These are phyloP conservation scores for Drosophila serrata DNA, from an alignment of 1,140 invertebrate genomes.

Conservation along the genomic window DNA sequence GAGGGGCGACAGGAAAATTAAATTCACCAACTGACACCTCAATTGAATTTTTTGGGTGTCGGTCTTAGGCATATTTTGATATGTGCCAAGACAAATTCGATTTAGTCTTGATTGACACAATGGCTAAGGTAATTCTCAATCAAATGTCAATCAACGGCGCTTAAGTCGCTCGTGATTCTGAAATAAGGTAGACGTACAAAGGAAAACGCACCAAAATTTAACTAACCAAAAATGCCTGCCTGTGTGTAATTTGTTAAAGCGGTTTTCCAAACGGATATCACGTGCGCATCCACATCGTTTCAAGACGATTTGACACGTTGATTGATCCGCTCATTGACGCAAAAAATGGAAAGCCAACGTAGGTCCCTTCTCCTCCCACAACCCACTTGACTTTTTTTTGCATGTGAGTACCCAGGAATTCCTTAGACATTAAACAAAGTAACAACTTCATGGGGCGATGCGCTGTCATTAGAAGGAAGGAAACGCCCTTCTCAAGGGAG, in stretches of 20 bases:
- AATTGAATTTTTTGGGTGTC: slow-evolving; percentile 63
- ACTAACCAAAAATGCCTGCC: slow-evolving; percentile 71
- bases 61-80: slow-evolving; percentile 67
- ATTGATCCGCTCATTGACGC: slow-evolving; percentile 79
- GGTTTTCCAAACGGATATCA: slow-evolving; percentile 72
- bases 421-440: slow-evolving; percentile 72
- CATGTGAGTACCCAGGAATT: slow-evolving; percentile 52
- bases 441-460: slow-evolving; percentile 64
- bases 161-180: slow-evolving; percentile 70
- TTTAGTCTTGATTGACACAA: slow-evolving; percentile 71
- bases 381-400: slow-evolving; percentile 38
- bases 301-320: slow-evolving; percentile 79
- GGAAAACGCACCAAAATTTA: slow-evolving; percentile 44
- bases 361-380: slow-evolving; percentile 24
- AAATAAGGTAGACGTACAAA: slow-evolving; percentile 29
- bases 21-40: slow-evolving; percentile 74
- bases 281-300: slow-evolving; percentile 62
- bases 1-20: slow-evolving; percentile 62
- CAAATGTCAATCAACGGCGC: slow-evolving; percentile 73
- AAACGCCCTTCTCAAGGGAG: slow-evolving; percentile 54
- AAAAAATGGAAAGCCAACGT: slow-evolving; percentile 67
- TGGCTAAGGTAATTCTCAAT: slow-evolving; percentile 78
- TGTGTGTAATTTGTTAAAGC: slow-evolving; percentile 78
- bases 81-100: slow-evolving; percentile 62
- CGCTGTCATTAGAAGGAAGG: slow-evolving; percentile 56